Conservation (phyloP, 2,797 vertebrate species). For the Gambusia yucatana region DNA sequence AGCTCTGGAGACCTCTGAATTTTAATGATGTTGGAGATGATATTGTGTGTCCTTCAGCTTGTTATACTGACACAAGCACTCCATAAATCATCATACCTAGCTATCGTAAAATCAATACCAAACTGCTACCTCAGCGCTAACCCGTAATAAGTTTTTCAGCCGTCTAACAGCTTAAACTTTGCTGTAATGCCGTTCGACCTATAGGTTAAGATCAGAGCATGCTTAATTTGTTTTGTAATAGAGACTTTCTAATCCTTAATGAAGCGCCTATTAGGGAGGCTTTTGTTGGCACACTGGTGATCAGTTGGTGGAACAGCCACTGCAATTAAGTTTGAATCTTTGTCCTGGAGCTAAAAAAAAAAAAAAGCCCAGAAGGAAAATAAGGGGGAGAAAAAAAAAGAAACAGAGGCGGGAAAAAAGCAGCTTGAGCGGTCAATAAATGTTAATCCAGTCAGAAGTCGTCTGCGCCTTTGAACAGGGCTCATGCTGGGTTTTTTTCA, state of each 20-base stretch:
- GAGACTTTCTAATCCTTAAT: conserved; percentile 98
- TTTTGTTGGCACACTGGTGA: conserved; percentile 97
- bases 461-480: conserved; percentile 95
- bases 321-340: conserved; percentile 97
- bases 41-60: conserved; percentile 99
- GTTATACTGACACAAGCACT: conserved; percentile 99
- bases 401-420: conserved; percentile 53
- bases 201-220: conserved; percentile 94
- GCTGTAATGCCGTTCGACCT: conserved; percentile 93
- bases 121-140: conserved; percentile 99
- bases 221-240: conserved; percentile 99
- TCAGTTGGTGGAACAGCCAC: conserved; percentile 96
- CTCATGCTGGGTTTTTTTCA: conserved; percentile 88
- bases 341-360: conserved; percentile 86
- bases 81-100: conserved; percentile 99
- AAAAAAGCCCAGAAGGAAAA: conserved; percentile 17
- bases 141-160: conserved; percentile 97
- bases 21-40: conserved; percentile 99
- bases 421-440: conserved; percentile 98
- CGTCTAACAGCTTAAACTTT: conserved; percentile 98
- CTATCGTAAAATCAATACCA: conserved; percentile 99
- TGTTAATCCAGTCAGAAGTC: conserved; percentile 99
- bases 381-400: conserved; percentile 18
- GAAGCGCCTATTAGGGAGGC: conserved; percentile 97
- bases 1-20: conserved; percentile 99